Percentiles rank a stretch among this genome's conserved stretches.
These are phyloP conservation scores for Rugalucina vietnamica DNA, from an alignment of 2,888 invertebrate genomes.

Conservation along the genomic window DNA sequence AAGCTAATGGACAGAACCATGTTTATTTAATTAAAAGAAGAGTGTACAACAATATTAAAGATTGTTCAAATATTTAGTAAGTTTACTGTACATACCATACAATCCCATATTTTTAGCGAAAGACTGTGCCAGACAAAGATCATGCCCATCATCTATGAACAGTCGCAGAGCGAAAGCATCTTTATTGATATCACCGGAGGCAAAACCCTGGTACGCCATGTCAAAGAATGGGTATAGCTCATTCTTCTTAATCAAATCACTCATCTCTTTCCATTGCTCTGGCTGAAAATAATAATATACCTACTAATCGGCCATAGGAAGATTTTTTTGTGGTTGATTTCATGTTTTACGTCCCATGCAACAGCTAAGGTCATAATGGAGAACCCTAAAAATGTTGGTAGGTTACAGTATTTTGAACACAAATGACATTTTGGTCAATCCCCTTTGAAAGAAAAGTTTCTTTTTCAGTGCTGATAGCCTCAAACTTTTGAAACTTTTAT, in stretches of 20 bases:
- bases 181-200: constrained; percentile 90
- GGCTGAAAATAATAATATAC: constrained; percentile 81
- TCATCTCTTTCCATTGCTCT: constrained; percentile 96
- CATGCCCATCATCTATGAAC: constrained; percentile 95
- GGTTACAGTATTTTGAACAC: no score
- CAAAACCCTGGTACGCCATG: constrained; percentile 95
- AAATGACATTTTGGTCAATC: no score
- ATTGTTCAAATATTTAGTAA: no score
- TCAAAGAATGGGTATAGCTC: constrained; percentile 97
- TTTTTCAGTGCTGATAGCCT: no score
- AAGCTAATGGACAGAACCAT: no score
- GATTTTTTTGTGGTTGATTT: neutral
- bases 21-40: no score
- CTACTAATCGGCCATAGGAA: neutral
- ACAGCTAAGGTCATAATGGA: no score
- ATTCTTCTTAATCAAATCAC: constrained; percentile 88
- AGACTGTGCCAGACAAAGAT: constrained; percentile 94
- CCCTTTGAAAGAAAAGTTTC: no score
- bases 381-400: no score
- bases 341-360: no score
- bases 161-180: constrained; percentile 95
- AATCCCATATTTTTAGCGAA: constrained; percentile 99
- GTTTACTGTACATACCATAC: constrained; percentile 87
- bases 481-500: no score
- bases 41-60: no score